Base-by-base conservation (phyloP, 2,797 vertebrate genomes). In the Sebastes reedi region DNA sequence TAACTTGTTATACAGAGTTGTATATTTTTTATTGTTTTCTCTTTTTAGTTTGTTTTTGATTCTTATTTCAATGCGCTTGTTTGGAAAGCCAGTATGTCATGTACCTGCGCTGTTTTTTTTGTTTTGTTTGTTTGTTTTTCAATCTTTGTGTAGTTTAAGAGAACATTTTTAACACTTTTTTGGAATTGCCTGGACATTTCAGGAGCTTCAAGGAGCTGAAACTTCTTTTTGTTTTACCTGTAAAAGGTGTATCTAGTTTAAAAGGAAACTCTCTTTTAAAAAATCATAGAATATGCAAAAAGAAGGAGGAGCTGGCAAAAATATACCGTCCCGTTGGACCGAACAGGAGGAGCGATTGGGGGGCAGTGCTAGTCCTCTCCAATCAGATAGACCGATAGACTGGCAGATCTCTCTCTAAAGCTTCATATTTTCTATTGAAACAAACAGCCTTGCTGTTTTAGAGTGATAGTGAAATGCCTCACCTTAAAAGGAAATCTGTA, bases 1-100 rank as follows among this genome's bases (percentile, higher is more conserved):
- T 97, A 96, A 95, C 96, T 96, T 95, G 94, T 96, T 95, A 95
- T 88, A 96, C 94, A 95, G 95, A 96, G 95, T 96, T 97, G 96
- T 97, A 97, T 96, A 96, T 97, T 97, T 88, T 94, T 29, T 90
- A 88, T 86, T 87, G 11, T 80, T 93, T 92, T 73, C 61, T 79
- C 72, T 72, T 82, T 88, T 83, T 36, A 6, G 27, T 79, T 88
- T 25, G 4, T 81, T 90, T 79, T 91, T 73, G 60, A 94, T 95
- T 94, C 94, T 95, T 78, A 81, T 87, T 92, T 92, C 77, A 84
- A 86, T 83, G 89, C 91, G 94, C 93, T 97, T 94, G 95, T 96
- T 97, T 94, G 95, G 67, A 95, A 95, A 94, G 90, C 89, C 85
- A 85, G 84, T 92, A 89, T 88, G 90, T 88, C 82, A 87, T 90